Evolutionary conservation across 2,888 invertebrate species (phyloP).

Genomic region (Erebia ligea): DNA sequence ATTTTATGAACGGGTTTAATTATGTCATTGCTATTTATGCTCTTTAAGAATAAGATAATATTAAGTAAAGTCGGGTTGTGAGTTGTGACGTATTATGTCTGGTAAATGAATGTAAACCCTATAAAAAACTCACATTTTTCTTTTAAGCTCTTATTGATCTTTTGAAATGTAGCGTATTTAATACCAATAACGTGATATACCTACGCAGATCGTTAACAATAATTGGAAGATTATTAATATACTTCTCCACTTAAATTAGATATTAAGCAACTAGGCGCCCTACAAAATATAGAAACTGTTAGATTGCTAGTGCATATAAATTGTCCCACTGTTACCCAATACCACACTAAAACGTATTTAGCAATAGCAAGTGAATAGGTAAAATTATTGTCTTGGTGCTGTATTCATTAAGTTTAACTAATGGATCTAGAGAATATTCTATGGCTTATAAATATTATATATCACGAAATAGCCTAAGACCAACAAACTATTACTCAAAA

Average conservation of each 20-base stretch:
- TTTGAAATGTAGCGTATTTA: too few relatives aligned
- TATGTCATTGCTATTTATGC: too few relatives aligned
- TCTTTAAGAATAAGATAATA: too few relatives aligned
- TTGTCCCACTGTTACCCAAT: constrained; percentile 28
- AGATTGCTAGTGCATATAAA: constrained; percentile 28
- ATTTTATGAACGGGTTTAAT: too few relatives aligned
- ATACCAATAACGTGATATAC: too few relatives aligned
- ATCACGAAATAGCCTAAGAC: background rate
- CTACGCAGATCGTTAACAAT: constrained; percentile 1
- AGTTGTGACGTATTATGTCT: too few relatives aligned
- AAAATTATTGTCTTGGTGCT: constrained; percentile 32
- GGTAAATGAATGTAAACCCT: too few relatives aligned
- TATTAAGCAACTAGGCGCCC: constrained; percentile 12
- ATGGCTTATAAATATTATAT: constrained; percentile 16
- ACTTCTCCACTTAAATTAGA: background rate
- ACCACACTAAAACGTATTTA: constrained; percentile 20
- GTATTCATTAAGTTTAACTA: constrained; percentile 26
- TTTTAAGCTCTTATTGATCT: too few relatives aligned
- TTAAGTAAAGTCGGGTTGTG: too few relatives aligned
- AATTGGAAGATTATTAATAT: constrained; percentile 8
- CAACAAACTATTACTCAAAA: background rate
- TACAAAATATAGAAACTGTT: constrained; percentile 30
- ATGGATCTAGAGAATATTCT: constrained; percentile 1
- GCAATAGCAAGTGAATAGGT: constrained; percentile 25
- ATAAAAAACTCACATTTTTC: too few relatives aligned